A percentile compares a stretch with the other conserved stretches of the same genome.
Evolutionary conservation across 2,888 invertebrate species (phyloP).

Genomic region (Tachina grossa): DNA sequence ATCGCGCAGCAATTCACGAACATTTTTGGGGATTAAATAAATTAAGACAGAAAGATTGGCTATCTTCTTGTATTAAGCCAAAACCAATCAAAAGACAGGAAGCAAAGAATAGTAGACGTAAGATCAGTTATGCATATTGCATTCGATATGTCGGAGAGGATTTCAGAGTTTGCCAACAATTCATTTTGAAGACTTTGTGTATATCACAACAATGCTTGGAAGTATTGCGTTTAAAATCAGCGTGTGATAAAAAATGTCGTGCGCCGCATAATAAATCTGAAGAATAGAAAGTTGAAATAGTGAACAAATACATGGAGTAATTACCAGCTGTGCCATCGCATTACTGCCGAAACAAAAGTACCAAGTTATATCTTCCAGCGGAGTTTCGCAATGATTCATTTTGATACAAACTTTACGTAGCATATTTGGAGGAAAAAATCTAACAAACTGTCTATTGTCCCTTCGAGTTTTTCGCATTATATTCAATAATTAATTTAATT

Average conservation of each 20-base stretch:
- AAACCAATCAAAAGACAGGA: too few species aligned
- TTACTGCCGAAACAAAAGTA: background rate
- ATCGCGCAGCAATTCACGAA: too few species aligned
- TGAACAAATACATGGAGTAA: background rate
- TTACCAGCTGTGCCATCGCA: background rate
- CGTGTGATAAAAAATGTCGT: too few species aligned
- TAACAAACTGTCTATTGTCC: slow-evolving; percentile 2
- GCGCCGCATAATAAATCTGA: background rate
- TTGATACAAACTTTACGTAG: background rate
- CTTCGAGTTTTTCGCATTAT: background rate
- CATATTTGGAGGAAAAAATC: background rate
- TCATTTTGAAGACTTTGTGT: background rate
- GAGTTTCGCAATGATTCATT: too few species aligned
- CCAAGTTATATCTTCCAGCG: too few species aligned
- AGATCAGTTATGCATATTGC: too few species aligned
- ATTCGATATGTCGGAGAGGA: background rate
- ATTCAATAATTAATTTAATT: background rate
- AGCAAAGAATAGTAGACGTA: too few species aligned
- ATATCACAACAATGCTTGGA: background rate
- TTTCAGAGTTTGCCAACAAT: background rate
- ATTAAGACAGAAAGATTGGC: too few species aligned
- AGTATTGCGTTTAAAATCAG: background rate
- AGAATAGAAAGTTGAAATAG: background rate
- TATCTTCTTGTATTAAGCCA: too few species aligned
- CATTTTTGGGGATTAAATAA: too few species aligned